These are phyloP conservation scores for Helleia helle DNA, from an alignment of 2,888 invertebrate genomes.

Conservation along the genomic window DNA sequence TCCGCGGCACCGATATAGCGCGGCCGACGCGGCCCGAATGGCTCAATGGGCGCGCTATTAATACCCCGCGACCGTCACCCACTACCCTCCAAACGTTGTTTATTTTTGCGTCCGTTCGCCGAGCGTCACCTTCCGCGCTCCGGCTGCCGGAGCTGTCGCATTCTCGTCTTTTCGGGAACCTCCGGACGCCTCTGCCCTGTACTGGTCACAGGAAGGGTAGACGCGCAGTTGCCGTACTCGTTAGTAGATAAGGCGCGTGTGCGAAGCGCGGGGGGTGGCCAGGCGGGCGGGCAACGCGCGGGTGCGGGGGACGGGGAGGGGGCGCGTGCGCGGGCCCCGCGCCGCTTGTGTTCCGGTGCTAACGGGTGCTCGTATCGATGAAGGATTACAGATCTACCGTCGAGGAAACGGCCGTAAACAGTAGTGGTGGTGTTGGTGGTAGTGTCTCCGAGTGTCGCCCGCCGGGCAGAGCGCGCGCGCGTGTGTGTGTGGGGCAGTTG, in stretches of 20 bases:
- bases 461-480: constrained; percentile 8
- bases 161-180: neutral
- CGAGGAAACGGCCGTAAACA: neutral
- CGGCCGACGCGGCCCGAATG: constrained; percentile 23
- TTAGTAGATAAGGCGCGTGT: too few species aligned
- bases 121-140: constrained; percentile 15
- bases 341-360: constrained; percentile 9
- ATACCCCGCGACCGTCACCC: constrained; percentile 54
- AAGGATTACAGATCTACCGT: constrained; percentile 4
- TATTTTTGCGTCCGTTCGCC: constrained; percentile 27
- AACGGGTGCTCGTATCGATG: neutral
- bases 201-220: neutral
- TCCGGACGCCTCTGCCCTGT: too few species aligned
- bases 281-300: too few species aligned
- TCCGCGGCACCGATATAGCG: constrained; percentile 20
- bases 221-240: neutral
- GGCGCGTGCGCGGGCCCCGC: constrained; percentile 13
- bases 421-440: too few species aligned
- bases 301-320: too few species aligned
- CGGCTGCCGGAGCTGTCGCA: too few species aligned
- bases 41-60: constrained; percentile 45
- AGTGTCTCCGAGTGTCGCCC: constrained; percentile 1
- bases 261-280: neutral
- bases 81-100: constrained; percentile 45
- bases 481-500: constrained; percentile 15